Base-by-base conservation (phyloP, 1,140 invertebrate species). In the Panagrolaimus sp. region DNA sequence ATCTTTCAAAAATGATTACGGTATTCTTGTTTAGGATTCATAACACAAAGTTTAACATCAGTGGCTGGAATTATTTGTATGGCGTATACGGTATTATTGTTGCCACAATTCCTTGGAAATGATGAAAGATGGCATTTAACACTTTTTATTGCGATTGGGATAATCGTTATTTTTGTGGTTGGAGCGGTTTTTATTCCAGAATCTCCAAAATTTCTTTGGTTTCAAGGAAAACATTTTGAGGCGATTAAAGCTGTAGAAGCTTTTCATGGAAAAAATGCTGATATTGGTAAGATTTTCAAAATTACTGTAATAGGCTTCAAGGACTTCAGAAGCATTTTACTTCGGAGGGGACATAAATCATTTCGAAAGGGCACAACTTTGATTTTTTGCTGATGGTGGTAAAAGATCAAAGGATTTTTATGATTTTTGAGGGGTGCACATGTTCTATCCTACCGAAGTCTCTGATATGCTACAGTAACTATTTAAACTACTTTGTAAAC, bases 181-280 rank as follows among this genome's bases (percentile, higher is more conserved):
- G 52, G 21, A 58, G 52, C 52, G 1, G 17, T 21, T 21, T 58
- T 58, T 58, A 4, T 58, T 2, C 52, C 52, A n/a, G 52, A 58
- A 26, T 58, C 52, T 0, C 52, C 52, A 17, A 58, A 58, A 21
- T 58, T 58, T 17, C 12, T 58, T 12, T 26, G 52, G 10, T 21
- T 26, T 28, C 21, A 12, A 26, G 52, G 52, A 28, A 17, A 26
- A 12, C 10, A 58, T 21, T 26, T 12, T 21, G 28, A 58, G 17
- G 14, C 21, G 28, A 28, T 58, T 0, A 17, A 14, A n/a, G 52
- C 28, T 21, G 28, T 58, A 26, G 10, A 28, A 14, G 28, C 21
- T 12, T 58, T 21, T 58, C 52, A 58, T 58, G 52, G 52, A 14
- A 58, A 58, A 58, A n/a, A 58, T 58, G 52, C 17, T 21, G 52